Conservation (phyloP, 2,797 vertebrate species). For the Ceryle rudis region DNA sequence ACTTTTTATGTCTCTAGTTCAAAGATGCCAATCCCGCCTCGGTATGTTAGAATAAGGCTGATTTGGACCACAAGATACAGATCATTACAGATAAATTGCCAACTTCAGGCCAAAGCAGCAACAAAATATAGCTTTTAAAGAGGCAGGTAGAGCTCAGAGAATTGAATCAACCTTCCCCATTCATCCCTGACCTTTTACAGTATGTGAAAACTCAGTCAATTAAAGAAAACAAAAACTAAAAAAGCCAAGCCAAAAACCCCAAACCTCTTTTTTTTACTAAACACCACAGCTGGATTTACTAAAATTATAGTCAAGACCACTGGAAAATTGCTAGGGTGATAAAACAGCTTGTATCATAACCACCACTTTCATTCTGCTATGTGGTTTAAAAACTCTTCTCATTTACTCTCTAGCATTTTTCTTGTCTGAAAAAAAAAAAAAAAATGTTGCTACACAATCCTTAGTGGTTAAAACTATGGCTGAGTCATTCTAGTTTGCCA, state of each 20-base stretch:
- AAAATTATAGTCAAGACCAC: conserved; percentile 51
- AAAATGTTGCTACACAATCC: neutral
- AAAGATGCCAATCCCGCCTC: conserved; percentile 38
- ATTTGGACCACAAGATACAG: conserved; percentile 70
- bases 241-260: neutral
- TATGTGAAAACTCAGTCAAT: conserved; percentile 45
- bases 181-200: conserved; percentile 48
- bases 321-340: conserved; percentile 61
- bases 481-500: conserved; percentile 28
- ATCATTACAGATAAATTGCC: conserved; percentile 45
- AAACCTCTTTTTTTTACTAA: neutral
- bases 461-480: conserved; percentile 3
- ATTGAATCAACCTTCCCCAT: conserved; percentile 38
- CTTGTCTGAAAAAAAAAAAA: neutral
- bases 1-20: conserved; percentile 66
- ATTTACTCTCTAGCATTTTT: conserved; percentile 27
- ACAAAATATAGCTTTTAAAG: conserved; percentile 58
- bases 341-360: conserved; percentile 58
- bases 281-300: conserved; percentile 43
- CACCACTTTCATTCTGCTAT: conserved; percentile 31
- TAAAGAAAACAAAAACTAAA: conserved; percentile 56
- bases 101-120: conserved; percentile 32
- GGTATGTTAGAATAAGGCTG: conserved; percentile 24
- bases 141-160: conserved; percentile 51
- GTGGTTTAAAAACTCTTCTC: conserved; percentile 49